A percentile compares a stretch with the other conserved stretches of the same genome.
Conservation (phyloP, 64 coral and sea anemone genomes). For the Dendrophyllia cribrosa region DNA sequence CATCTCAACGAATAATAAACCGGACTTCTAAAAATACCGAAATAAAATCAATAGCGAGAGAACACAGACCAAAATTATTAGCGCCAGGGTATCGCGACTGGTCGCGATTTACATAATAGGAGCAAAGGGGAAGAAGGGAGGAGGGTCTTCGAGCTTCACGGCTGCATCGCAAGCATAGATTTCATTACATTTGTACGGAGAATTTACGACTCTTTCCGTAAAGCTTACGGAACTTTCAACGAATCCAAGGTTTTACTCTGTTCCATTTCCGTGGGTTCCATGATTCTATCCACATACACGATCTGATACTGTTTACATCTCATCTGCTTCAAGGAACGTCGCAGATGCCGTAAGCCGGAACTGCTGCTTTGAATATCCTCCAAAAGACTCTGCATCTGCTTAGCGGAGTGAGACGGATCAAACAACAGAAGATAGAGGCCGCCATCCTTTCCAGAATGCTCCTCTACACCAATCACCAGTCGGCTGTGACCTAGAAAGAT, state of each 20-base stretch:
- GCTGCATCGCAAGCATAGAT: background rate
- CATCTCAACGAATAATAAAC: too few relatives aligned
- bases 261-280: constrained; percentile 85
- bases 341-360: constrained; percentile 68
- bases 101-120: too few relatives aligned
- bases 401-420: constrained; percentile 93
- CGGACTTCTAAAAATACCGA: too few relatives aligned
- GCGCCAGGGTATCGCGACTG: too few relatives aligned
- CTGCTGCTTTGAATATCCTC: constrained; percentile 73
- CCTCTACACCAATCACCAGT: constrained; percentile 89
- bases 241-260: constrained; percentile 69
- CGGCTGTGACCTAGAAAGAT: constrained; percentile 91
- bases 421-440: constrained; percentile 86
- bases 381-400: constrained; percentile 93
- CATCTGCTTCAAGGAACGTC: constrained; percentile 92
- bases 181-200: background rate
- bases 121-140: too few relatives aligned
- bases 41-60: too few relatives aligned
- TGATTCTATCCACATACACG: constrained; percentile 89
- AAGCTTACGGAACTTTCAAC: constrained; percentile 64
- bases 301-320: constrained; percentile 94
- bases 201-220: background rate
- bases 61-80: too few relatives aligned
- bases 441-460: constrained; percentile 85
- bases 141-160: too few relatives aligned